Evolutionary conservation across 2,888 invertebrate species (phyloP), one percentile per base, ranked within the genome.

Genomic region (Melanostoma mellinum): DNA sequence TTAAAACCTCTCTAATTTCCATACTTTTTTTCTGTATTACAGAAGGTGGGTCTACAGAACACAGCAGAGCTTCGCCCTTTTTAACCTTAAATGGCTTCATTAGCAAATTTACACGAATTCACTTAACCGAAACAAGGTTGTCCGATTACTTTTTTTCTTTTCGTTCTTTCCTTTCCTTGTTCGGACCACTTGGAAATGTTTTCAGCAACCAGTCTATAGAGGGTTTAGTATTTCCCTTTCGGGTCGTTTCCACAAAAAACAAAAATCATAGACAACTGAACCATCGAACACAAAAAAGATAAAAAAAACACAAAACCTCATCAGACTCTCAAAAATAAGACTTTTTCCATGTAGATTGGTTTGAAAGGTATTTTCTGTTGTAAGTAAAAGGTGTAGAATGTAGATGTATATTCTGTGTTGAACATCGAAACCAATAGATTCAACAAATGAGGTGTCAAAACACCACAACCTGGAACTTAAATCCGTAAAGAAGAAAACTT

Each of bases 391-490:
- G 3, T 20, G 2, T 8, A 40, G 42, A 36, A 30, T 6, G 58
- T 38, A 40, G 42, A 63, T 6, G 9, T 33, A 9, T 9, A 53
- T 38, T 20, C 35, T 53, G 52, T 60, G 52, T 30, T 40, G 50
- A 61, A 56, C 63, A 68, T 55, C 52, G 52, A 73, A 68, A 69
- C 68, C 68, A 60, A 53, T 40, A 63, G 46, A 71, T 72, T 68
- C 82, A 82, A 82, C 77, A 82, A 82, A 82, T 82, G 82, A 82
- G 78, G 82, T 82, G 82, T 77, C 78, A 77, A 78, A 77, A 78
- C 52, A 60, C 60, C 48, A 58, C 56, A 58, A 63, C 30, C 65
- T 67, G 65, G 61, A 52, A 20, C 50, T 63, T 63, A 36, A 46
- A 71, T 63, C 60, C 65, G 52, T 36, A 50, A 8, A 3, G n/a